phyloP scores from a whole-genome alignment of 2,113 vertebrate genomes.

The Acanthochromis polyacanthus region DNA sequence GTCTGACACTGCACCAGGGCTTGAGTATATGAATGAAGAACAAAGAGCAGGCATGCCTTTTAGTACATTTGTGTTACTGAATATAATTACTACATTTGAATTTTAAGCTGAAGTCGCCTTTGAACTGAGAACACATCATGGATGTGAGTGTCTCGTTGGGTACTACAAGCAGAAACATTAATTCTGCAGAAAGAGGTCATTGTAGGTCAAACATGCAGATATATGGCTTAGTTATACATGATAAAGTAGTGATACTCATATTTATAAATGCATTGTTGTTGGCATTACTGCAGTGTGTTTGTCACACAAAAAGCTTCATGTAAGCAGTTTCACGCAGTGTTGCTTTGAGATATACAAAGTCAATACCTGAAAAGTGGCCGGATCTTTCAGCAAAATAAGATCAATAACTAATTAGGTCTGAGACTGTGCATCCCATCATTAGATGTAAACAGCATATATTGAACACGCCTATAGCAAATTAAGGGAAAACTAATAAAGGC shows the following conservation, averaged over 20 bases:
- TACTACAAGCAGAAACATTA: not conserved
- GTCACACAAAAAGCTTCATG: not conserved
- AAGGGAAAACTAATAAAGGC: not conserved
- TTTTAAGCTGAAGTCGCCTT: too few relatives aligned
- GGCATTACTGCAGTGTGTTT: not conserved
- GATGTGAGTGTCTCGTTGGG: too few relatives aligned
- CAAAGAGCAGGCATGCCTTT: too few relatives aligned
- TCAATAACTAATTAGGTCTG: conserved; percentile 59
- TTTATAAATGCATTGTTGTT: not conserved
- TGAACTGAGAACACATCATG: too few relatives aligned
- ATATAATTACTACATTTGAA: too few relatives aligned
- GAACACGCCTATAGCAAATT: not conserved
- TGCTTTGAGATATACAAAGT: conserved; percentile 19
- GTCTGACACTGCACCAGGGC: too few relatives aligned
- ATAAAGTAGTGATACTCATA: not conserved
- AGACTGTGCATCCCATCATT: conserved; percentile 11
- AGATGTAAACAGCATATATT: conserved; percentile 20
- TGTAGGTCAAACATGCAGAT: conserved; percentile 4
- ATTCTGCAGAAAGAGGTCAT: not conserved
- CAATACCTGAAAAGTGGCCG: conserved; percentile 47
- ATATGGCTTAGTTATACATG: not conserved
- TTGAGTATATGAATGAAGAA: too few relatives aligned
- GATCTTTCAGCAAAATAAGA: conserved; percentile 36
- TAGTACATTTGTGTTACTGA: too few relatives aligned
- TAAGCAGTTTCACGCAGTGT: conserved; percentile 5